These are phyloP conservation scores for Sebastes glaucus DNA, from an alignment of 2,797 vertebrate genomes.

Conservation along the genomic window DNA sequence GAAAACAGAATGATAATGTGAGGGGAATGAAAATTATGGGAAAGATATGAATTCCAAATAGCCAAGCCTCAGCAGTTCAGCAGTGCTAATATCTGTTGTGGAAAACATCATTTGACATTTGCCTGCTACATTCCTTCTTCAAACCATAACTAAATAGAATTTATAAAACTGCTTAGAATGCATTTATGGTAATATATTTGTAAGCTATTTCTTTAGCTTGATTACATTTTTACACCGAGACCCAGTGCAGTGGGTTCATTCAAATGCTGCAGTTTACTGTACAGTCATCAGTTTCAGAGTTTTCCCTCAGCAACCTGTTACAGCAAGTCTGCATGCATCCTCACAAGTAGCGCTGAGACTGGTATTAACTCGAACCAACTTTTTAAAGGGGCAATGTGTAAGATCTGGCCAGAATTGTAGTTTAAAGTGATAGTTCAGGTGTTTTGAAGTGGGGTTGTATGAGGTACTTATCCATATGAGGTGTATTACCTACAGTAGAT, in stretches of 20 bases:
- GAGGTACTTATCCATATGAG: no score
- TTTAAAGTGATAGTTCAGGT: no score
- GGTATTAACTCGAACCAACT: not conserved
- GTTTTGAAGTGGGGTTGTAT: no score
- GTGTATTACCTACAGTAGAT: no score
- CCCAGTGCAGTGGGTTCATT: not conserved
- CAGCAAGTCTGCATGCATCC: not conserved
- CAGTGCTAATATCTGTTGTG: not conserved
- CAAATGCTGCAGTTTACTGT: constrained; percentile 7
- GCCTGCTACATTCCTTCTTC: not conserved
- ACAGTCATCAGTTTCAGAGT: constrained; percentile 10
- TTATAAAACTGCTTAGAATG: constrained; percentile 13
- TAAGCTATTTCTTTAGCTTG: not conserved
- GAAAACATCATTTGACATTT: constrained; percentile 6
- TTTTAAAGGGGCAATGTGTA: not conserved
- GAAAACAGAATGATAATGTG: not conserved
- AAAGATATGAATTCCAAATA: not conserved
- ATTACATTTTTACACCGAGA: not conserved
- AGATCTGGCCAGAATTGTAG: no score
- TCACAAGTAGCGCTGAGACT: not conserved
- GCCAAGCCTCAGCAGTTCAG: constrained; percentile 4
- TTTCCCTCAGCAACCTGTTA: not conserved
- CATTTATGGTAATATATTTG: constrained; percentile 22
- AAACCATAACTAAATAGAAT: not conserved
- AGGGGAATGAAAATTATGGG: not conserved